phyloP scores from a whole-genome alignment of 2,797 vertebrate genomes.

The Poeciliopsis turneri region DNA sequence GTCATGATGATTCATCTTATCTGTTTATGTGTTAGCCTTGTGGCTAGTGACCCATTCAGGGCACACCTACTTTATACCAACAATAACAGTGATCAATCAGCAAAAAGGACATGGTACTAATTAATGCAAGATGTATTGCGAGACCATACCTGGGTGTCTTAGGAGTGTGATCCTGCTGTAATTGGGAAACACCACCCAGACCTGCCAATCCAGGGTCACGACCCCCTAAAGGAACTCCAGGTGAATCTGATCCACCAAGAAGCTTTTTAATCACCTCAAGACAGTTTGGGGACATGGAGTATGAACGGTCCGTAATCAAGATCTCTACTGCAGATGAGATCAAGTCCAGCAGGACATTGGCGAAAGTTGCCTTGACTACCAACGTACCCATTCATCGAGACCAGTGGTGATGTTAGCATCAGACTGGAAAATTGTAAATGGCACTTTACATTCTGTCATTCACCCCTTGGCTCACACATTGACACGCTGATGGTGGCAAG shows the following conservation, averaged over 20 bases:
- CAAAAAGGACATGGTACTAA: neutral
- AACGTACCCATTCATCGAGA: neutral
- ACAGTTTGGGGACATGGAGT: neutral
- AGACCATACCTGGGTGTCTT: neutral
- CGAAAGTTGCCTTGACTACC: neutral
- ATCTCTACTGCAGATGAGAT: neutral
- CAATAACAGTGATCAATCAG: neutral
- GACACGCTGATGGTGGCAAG: no score
- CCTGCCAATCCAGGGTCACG: neutral
- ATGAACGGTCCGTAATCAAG: neutral
- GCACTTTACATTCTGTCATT: no score
- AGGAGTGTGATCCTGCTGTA: neutral
- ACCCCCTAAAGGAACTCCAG: neutral
- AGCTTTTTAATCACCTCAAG: neutral
- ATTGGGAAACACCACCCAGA: neutral
- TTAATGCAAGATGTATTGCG: neutral
- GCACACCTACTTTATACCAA: neutral
- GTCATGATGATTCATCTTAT: neutral
- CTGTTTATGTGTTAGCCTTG: neutral
- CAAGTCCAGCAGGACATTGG: neutral
- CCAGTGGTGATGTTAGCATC: neutral
- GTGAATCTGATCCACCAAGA: neutral
- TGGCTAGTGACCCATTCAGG: neutral
- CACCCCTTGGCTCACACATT: no score
- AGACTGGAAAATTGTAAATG: neutral